Conservation (phyloP, 2,113 vertebrate genomes). For the Orientallactaga bullata region DNA sequence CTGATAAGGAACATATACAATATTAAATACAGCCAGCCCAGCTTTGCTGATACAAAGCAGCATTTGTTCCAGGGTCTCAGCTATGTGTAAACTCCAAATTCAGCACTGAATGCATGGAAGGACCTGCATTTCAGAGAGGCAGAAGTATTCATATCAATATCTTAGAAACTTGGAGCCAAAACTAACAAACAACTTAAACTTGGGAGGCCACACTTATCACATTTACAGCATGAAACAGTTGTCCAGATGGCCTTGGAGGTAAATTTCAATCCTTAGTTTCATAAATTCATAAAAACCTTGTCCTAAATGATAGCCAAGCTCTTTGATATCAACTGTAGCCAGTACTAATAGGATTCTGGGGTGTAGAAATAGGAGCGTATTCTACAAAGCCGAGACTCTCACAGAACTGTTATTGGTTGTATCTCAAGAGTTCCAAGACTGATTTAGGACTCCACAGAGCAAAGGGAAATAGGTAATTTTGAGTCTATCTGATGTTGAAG, state of each 20-base stretch:
- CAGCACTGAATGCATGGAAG: not conserved
- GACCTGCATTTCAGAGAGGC: not conserved
- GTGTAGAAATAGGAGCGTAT: not conserved
- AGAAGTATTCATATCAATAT: not conserved
- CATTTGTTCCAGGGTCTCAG: not conserved
- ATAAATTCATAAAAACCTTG: not conserved
- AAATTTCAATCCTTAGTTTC: slow-evolving; percentile 24
- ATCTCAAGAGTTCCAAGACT: not conserved
- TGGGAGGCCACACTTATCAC: not conserved
- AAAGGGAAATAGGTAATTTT: slow-evolving; percentile 38
- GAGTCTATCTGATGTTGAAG: slow-evolving; percentile 17
- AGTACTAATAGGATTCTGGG: slow-evolving; percentile 21
- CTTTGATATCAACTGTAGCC: not conserved
- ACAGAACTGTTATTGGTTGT: not conserved
- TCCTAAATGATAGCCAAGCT: not conserved
- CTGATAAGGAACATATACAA: not conserved
- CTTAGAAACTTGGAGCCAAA: not conserved
- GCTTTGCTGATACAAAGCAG: not conserved
- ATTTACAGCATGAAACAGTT: not conserved
- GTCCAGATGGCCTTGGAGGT: not conserved
- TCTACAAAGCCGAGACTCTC: not conserved
- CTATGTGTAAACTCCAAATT: not conserved
- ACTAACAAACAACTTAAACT: slow-evolving; percentile 12
- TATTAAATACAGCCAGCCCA: not conserved
- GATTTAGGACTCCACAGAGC: not conserved